Evolutionary conservation across 2,797 vertebrate genomes (phyloP).

Genomic region (Petrocephalus schoutedeni): DNA sequence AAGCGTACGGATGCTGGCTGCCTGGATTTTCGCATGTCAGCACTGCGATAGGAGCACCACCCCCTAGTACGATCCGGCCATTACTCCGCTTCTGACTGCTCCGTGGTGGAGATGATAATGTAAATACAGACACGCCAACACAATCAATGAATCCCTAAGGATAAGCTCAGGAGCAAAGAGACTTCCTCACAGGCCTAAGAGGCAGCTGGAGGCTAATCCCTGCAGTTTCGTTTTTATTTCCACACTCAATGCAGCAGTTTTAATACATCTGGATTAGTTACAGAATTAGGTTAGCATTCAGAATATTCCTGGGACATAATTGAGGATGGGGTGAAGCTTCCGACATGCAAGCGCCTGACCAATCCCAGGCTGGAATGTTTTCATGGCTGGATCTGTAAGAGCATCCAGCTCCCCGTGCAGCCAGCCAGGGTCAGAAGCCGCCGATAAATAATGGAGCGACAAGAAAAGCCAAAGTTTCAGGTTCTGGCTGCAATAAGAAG

Average conservation of each 20-base stretch:
- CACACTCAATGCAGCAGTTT: neutral
- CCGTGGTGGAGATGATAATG: neutral
- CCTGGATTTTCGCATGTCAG: neutral
- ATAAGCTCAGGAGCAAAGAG: neutral
- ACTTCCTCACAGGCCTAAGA: neutral
- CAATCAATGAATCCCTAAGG: neutral
- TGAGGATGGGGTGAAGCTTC: neutral
- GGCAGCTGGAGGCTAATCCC: neutral
- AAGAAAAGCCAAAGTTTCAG: neutral
- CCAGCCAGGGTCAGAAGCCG: neutral
- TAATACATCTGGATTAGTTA: conserved; percentile 4
- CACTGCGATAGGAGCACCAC: neutral
- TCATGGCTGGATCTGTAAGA: neutral
- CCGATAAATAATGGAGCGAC: neutral
- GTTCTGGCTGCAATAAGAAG: neutral
- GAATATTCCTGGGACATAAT: neutral
- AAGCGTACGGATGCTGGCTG: neutral
- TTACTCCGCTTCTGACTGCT: neutral
- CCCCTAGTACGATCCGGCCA: neutral
- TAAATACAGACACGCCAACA: neutral
- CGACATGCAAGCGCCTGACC: neutral
- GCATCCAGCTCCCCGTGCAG: neutral
- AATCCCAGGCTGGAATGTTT: neutral
- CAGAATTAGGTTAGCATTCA: conserved; percentile 6
- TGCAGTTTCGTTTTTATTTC: neutral